phyloP scores from a whole-genome alignment of 1,140 invertebrate species.

The Hypothenemus hampei region DNA sequence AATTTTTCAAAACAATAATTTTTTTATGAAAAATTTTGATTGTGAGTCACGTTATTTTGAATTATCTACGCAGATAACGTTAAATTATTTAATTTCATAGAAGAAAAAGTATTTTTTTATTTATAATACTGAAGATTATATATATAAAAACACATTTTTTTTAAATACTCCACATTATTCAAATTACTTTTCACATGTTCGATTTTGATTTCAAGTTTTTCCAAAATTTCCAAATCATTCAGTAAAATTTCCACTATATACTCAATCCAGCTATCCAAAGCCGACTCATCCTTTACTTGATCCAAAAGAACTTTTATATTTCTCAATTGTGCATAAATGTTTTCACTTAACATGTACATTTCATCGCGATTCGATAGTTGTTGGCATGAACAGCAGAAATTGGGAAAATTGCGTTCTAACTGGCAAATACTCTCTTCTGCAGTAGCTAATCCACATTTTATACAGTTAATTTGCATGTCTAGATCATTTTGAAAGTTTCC shows the following conservation, averaged over 20 bases:
- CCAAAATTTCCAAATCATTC: neutral
- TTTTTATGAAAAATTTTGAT: too few species aligned
- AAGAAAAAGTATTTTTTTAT: too few species aligned
- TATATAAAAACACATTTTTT: neutral
- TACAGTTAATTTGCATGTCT: neutral
- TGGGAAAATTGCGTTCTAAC: neutral
- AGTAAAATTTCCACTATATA: neutral
- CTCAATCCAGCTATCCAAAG: too few species aligned
- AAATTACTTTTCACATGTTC: neutral
- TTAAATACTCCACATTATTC: conserved; percentile 1
- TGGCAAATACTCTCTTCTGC: neutral
- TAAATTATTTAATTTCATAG: too few species aligned
- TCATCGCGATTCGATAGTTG: neutral
- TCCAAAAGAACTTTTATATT: neutral
- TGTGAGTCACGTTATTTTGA: too few species aligned
- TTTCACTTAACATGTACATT: neutral
- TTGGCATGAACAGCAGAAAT: neutral
- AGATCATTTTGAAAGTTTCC: neutral
- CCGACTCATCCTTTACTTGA: neutral
- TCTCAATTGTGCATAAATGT: neutral
- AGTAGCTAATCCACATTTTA: neutral
- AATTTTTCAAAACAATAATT: too few species aligned
- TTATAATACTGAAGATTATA: neutral
- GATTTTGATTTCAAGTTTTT: neutral
- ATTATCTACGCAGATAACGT: too few species aligned